Conservation (phyloP, 2,888 invertebrate genomes). For the Graphium colonna region DNA sequence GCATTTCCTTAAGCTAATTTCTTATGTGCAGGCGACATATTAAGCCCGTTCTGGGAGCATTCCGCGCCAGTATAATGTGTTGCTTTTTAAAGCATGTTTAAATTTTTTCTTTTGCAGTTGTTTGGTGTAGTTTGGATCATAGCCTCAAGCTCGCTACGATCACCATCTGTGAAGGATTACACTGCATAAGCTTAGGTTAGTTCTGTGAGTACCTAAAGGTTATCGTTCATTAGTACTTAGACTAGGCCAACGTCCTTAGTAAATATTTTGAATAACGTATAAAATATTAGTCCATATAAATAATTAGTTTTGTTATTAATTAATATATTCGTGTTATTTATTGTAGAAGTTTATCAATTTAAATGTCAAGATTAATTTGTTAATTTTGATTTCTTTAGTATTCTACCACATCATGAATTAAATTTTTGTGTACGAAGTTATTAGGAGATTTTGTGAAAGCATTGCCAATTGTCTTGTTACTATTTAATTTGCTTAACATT, state of each 20-base stretch:
- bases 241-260: conserved; percentile 14
- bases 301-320: no score
- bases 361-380: not conserved
- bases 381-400: not conserved
- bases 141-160: conserved; percentile 80
- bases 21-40: conserved; percentile 75
- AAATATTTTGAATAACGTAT: no score
- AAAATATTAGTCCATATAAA: no score
- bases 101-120: conserved; percentile 81
- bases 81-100: conserved; percentile 79
- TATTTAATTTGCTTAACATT: conserved; percentile 3
- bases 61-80: conserved; percentile 55
- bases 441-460: conserved; percentile 10
- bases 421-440: not conserved
- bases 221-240: conserved; percentile 20
- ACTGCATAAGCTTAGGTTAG: conserved; percentile 72
- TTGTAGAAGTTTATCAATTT: not conserved
- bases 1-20: conserved; percentile 75
- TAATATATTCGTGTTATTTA: not conserved
- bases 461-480: conserved; percentile 19
- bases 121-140: conserved; percentile 81
- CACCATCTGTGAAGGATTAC: conserved; percentile 80
- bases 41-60: conserved; percentile 70
- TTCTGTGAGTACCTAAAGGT: conserved; percentile 49
- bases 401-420: not conserved